Evolutionary conservation across 2,113 vertebrate genomes (phyloP).

Genomic region (Sapayoa aenigma): DNA sequence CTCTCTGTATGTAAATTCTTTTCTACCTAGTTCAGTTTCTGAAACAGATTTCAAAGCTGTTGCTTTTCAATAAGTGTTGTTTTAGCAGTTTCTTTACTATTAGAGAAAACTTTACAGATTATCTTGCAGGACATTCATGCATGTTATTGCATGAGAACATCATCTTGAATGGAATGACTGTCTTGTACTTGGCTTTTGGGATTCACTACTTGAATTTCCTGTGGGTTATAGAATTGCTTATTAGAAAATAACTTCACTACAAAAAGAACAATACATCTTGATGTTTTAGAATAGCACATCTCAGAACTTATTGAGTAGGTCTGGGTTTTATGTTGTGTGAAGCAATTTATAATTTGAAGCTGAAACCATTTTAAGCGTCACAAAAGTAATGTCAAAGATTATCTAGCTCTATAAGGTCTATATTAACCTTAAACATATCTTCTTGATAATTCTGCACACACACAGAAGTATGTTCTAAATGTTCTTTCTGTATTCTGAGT

Average conservation of each 20-base stretch:
- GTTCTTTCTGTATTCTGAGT: background rate
- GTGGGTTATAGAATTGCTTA: background rate
- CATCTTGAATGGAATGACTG: background rate
- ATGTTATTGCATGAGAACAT: background rate
- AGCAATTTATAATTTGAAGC: background rate
- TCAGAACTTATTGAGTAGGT: background rate
- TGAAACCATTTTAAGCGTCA: background rate
- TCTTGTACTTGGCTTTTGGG: background rate
- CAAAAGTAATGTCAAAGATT: background rate
- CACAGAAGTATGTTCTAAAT: background rate
- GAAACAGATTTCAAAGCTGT: background rate
- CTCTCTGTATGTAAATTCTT: background rate
- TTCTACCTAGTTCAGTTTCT: background rate
- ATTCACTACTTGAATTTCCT: background rate
- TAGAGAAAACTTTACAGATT: background rate
- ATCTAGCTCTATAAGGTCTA: background rate
- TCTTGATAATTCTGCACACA: background rate
- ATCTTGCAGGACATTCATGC: background rate
- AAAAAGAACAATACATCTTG: no score
- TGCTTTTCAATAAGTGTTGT: background rate
- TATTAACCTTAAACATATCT: background rate
- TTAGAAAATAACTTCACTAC: no score
- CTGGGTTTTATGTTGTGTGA: background rate
- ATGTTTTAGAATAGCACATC: background rate
- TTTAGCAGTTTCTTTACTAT: background rate